phyloP scores from a whole-genome alignment of 2,888 invertebrate genomes.

The Hirtodrosophila alboralis region DNA sequence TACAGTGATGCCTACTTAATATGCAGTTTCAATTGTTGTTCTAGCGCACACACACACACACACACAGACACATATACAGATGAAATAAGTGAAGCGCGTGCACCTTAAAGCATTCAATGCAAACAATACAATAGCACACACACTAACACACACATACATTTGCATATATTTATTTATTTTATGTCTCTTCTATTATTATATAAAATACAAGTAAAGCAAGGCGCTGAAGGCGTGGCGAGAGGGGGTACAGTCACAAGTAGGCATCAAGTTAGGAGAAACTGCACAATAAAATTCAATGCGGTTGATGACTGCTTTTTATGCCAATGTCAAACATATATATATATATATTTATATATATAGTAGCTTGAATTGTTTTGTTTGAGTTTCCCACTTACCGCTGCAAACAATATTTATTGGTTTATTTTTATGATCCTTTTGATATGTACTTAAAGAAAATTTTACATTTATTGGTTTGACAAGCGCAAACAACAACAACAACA shows the following conservation, averaged over 20 bases:
- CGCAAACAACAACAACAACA: conserved; percentile 42
- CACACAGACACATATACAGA: conserved; percentile 6
- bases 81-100: conserved; percentile 61
- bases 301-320: conserved; percentile 63
- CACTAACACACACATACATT: conserved; percentile 39
- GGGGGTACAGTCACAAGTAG: conserved; percentile 36
- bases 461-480: conserved; percentile 76
- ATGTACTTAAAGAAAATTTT: conserved; percentile 78
- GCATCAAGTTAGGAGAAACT: conserved; percentile 67
- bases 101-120: conserved; percentile 63
- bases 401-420: conserved; percentile 79
- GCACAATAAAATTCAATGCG: conserved; percentile 70
- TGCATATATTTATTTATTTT: conserved; percentile 77
- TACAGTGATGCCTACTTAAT: conserved; percentile 56
- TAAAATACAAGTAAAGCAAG: too few relatives aligned
- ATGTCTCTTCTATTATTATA: conserved; percentile 61
- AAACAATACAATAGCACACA: conserved; percentile 54
- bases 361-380: conserved; percentile 18
- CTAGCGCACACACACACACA: conserved; percentile 38
- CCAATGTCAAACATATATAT: conserved; percentile 40
- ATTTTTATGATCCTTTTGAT: conserved; percentile 82
- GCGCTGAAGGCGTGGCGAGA: background rate
- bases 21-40: conserved; percentile 69
- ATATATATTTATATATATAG: conserved; percentile 5
- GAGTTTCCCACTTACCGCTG: conserved; percentile 17